These are phyloP conservation scores for Schizothorax lantsangensis DNA, from an alignment of 2,797 vertebrate genomes.

Conservation along the genomic window DNA sequence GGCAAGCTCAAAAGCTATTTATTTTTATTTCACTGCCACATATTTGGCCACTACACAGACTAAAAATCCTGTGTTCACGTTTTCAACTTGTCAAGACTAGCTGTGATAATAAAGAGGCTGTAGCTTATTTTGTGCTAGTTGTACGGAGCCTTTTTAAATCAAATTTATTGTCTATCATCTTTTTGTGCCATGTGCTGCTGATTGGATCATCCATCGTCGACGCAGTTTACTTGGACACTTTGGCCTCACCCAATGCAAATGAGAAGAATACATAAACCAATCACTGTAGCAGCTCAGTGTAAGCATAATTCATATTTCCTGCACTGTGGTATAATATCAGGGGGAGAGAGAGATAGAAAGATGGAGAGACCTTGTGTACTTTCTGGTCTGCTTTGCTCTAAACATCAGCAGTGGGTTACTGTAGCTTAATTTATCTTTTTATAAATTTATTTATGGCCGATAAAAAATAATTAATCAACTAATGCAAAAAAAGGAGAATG, in stretches of 20 bases:
- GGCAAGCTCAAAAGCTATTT: slow-evolving; percentile 6
- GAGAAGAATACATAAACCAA: slow-evolving; percentile 35
- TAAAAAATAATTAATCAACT: slow-evolving; percentile 48
- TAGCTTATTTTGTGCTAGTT: slow-evolving; percentile 27
- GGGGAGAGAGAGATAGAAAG: slow-evolving; percentile 32
- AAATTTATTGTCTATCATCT: slow-evolving; percentile 47
- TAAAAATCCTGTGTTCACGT: background rate
- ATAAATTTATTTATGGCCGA: slow-evolving; percentile 6
- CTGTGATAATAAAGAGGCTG: slow-evolving; percentile 27
- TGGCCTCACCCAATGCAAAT: slow-evolving; percentile 41
- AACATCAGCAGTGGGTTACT: slow-evolving; percentile 14
- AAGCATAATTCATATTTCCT: slow-evolving; percentile 42
- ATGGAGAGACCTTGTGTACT: slow-evolving; percentile 26
- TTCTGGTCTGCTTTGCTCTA: background rate
- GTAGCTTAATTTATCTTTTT: slow-evolving; percentile 18
- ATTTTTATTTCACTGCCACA: slow-evolving; percentile 9
- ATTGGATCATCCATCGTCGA: slow-evolving; percentile 48
- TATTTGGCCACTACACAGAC: background rate
- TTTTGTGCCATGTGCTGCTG: slow-evolving; percentile 38
- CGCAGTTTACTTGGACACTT: slow-evolving; percentile 38
- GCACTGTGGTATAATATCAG: slow-evolving; percentile 7
- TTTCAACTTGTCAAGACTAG: slow-evolving; percentile 1
- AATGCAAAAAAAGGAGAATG: slow-evolving; percentile 45
- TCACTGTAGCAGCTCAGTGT: slow-evolving; percentile 28
- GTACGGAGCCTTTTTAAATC: slow-evolving; percentile 43